These are phyloP conservation scores for Cantharis rustica DNA, from an alignment of 2,888 invertebrate species.

Conservation along the genomic window DNA sequence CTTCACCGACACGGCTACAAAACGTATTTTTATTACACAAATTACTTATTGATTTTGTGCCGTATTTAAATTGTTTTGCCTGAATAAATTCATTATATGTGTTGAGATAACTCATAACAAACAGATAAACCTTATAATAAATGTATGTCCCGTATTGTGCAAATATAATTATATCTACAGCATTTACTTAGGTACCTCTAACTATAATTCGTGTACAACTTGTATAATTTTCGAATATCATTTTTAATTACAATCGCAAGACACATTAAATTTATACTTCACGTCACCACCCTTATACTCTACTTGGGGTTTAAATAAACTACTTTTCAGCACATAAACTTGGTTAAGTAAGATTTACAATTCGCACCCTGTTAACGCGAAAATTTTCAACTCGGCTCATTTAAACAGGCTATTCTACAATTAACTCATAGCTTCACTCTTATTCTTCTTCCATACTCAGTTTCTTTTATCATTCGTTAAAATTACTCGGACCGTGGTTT, in stretches of 20 bases:
- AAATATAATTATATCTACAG: conserved; percentile 26
- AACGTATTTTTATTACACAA: conserved; percentile 38
- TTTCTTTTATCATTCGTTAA: too few species aligned
- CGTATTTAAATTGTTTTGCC: conserved; percentile 36
- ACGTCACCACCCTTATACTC: neutral
- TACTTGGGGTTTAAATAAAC: neutral
- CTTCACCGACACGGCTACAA: conserved; percentile 34
- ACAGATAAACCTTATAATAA: conserved; percentile 32
- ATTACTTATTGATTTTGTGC: conserved; percentile 42
- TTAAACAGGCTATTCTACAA: neutral
- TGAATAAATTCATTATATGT: conserved; percentile 31
- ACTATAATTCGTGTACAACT: neutral
- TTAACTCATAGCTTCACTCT: neutral
- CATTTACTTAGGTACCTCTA: neutral
- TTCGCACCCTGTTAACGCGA: neutral
- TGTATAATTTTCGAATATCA: neutral
- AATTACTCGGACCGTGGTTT: too few species aligned
- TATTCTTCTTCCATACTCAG: too few species aligned
- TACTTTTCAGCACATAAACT: neutral
- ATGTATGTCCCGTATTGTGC: conserved; percentile 17
- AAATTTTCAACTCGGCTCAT: neutral
- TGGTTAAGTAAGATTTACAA: neutral
- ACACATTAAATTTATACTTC: neutral
- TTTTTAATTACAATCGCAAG: neutral
- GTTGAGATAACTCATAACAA: conserved; percentile 30